These are phyloP conservation scores for Procavia capensis DNA, from an alignment of 2,113 vertebrate genomes.

Conservation along the genomic window DNA sequence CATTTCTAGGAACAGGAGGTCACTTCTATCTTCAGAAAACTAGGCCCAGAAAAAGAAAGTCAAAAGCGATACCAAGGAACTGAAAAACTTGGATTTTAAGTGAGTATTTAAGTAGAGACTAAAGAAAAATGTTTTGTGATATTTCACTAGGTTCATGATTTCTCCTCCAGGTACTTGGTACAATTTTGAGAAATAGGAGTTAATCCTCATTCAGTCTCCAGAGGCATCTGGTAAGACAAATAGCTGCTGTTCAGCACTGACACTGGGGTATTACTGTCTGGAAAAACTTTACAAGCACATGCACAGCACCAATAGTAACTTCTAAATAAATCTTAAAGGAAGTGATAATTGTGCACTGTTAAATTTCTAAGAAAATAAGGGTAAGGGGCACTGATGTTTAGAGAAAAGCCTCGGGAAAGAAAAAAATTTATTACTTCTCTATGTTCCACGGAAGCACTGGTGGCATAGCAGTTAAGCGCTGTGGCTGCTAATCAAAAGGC, in stretches of 20 bases:
- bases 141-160: not conserved
- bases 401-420: too few relatives aligned
- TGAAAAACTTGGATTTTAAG: not conserved
- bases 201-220: not conserved
- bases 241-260: not conserved
- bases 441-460: too few relatives aligned
- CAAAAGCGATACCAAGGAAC: not conserved
- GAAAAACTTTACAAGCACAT: not conserved
- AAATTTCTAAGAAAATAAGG: constrained; percentile 4
- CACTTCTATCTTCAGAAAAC: not conserved
- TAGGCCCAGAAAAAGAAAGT: not conserved
- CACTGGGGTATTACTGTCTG: not conserved
- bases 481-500: too few relatives aligned
- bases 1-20: not conserved
- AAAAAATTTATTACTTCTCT: not conserved
- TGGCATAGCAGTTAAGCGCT: too few relatives aligned
- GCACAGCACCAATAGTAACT: not conserved
- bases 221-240: not conserved
- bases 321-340: not conserved
- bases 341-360: not conserved
- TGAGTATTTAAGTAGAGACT: not conserved
- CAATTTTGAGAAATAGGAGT: not conserved
- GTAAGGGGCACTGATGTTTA: not conserved
- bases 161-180: not conserved
- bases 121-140: not conserved